Conservation (phyloP, 2,888 invertebrate species). For the Prenolepis imparis region DNA sequence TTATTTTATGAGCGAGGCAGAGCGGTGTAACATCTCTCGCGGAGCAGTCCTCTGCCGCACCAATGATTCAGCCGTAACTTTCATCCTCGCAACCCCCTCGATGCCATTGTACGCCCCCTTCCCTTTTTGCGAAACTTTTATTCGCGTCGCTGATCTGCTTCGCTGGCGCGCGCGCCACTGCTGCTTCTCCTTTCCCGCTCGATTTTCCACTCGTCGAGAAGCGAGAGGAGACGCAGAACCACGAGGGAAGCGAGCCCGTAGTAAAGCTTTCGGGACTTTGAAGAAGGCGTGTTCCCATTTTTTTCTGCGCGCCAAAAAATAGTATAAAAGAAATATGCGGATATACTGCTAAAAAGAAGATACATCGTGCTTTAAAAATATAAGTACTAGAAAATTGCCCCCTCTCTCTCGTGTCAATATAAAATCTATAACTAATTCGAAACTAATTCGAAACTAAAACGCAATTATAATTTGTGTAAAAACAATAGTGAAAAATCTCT, state of each 20-base stretch:
- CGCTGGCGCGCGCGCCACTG: not conserved
- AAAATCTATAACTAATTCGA: not conserved
- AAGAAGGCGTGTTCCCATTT: slow-evolving; percentile 58
- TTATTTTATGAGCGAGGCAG: slow-evolving; percentile 73
- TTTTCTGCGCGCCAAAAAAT: not conserved
- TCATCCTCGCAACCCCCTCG: slow-evolving; percentile 55
- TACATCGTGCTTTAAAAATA: not conserved
- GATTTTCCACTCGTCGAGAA: slow-evolving; percentile 15
- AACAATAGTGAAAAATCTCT: not conserved
- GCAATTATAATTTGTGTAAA: not conserved
- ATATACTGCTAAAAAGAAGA: not conserved
- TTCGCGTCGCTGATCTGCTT: slow-evolving; percentile 56
- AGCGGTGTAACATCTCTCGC: slow-evolving; percentile 47
- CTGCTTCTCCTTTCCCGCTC: slow-evolving; percentile 10
- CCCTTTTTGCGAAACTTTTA: slow-evolving; percentile 65
- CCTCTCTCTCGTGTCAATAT: not conserved
- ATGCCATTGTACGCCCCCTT: slow-evolving; percentile 57
- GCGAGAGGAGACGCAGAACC: slow-evolving; percentile 20
- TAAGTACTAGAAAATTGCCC: not conserved
- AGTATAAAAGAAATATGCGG: not conserved
- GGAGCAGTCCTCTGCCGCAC: slow-evolving; percentile 41
- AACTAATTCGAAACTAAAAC: not conserved
- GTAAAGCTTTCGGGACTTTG: slow-evolving; percentile 40
- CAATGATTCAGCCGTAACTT: slow-evolving; percentile 69
- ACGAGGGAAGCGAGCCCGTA: slow-evolving; percentile 39